Evolutionary conservation across 2,888 invertebrate species (phyloP).

Genomic region (Ashinkailepas kermadecensis): DNA sequence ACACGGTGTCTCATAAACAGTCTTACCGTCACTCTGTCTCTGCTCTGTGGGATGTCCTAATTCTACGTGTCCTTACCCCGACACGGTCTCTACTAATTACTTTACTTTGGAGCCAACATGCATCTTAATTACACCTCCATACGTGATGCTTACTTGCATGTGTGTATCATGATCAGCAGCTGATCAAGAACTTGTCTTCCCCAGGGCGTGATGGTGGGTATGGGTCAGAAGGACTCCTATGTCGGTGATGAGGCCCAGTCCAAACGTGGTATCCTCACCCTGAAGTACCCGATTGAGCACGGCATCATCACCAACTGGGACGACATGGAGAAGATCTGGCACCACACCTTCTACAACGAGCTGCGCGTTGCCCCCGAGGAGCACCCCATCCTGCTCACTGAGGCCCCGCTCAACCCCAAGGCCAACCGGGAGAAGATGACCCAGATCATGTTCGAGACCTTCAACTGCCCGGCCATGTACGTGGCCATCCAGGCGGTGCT

Average conservation of each 20-base stretch:
- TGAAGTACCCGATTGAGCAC: constrained; percentile 51
- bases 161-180: not conserved
- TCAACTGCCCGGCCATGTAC: constrained; percentile 78
- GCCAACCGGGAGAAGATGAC: constrained; percentile 96
- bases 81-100: too few relatives aligned
- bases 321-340: constrained; percentile 99
- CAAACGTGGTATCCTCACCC: constrained; percentile 58
- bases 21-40: too few relatives aligned
- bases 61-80: too few relatives aligned
- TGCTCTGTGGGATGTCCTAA: too few relatives aligned
- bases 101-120: too few relatives aligned
- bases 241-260: constrained; percentile 94
- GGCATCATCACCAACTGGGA: constrained; percentile 82
- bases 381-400: constrained; percentile 85
- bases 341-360: constrained; percentile 98
- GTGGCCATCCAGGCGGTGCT: constrained; percentile 90
- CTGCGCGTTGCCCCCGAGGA: constrained; percentile 92
- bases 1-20: too few relatives aligned
- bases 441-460: constrained; percentile 69
- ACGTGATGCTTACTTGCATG: too few relatives aligned
- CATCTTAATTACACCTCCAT: too few relatives aligned
- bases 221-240: constrained; percentile 95
- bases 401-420: constrained; percentile 89
- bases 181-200: not conserved
- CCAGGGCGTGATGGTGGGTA: constrained; percentile 74